Percentiles rank a stretch among this genome's conserved stretches.
These are phyloP conservation scores for Furcula furcula DNA, from an alignment of 2,888 invertebrate genomes.

Conservation along the genomic window DNA sequence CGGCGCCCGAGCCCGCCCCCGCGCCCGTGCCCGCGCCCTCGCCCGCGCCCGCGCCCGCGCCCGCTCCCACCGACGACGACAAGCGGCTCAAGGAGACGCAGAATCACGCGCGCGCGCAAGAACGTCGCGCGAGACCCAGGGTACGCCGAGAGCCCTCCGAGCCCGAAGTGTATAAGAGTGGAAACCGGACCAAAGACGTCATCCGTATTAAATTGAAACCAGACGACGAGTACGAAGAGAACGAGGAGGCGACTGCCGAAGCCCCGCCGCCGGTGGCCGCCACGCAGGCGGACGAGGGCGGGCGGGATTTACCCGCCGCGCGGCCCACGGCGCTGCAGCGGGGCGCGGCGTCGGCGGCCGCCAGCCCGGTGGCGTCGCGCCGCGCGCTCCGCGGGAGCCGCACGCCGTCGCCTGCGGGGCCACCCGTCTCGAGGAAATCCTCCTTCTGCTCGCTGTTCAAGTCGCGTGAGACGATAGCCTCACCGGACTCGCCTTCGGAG, in stretches of 20 bases:
- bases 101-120: conserved; percentile 54
- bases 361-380: conserved; percentile 21
- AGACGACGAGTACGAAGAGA: conserved; percentile 86
- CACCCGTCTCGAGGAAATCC: conserved; percentile 87
- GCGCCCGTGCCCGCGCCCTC: conserved; percentile 18
- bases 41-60: conserved; percentile 8
- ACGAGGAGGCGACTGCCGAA: conserved; percentile 38
- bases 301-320: conserved; percentile 37
- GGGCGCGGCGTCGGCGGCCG: conserved; percentile 44
- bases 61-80: conserved; percentile 50
- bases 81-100: conserved; percentile 55
- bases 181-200: conserved; percentile 59
- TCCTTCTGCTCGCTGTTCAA: conserved; percentile 91
- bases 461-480: conserved; percentile 85
- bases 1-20: conserved; percentile 15
- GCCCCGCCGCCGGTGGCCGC: conserved; percentile 35
- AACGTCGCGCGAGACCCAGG: conserved; percentile 52
- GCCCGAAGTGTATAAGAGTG: conserved; percentile 56
- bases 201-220: conserved; percentile 88
- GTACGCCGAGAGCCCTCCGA: conserved; percentile 55
- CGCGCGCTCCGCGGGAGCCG: conserved; percentile 48
- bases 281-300: conserved; percentile 39
- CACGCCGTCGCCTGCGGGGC: conserved; percentile 86
- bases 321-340: conserved; percentile 61
- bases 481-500: conserved; percentile 83